These are phyloP conservation scores for Biston betularia DNA, from an alignment of 2,888 invertebrate species.

Conservation along the genomic window DNA sequence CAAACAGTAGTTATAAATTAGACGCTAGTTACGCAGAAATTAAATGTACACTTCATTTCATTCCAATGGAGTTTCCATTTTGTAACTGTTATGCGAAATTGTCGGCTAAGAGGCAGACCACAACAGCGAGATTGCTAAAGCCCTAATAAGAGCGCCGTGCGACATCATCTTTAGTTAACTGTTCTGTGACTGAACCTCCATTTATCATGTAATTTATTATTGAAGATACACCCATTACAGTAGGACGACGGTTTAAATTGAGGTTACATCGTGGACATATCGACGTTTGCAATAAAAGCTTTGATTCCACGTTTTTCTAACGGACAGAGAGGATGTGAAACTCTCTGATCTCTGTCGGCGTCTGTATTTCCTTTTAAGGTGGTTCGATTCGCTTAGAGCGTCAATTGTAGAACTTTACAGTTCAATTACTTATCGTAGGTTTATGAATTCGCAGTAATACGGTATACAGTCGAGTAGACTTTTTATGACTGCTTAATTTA, in stretches of 20 bases:
- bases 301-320: too few species aligned
- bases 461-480: too few species aligned
- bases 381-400: too few species aligned
- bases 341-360: too few species aligned
- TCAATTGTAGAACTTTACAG: too few species aligned
- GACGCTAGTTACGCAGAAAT: neutral
- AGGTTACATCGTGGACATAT: constrained; percentile 43
- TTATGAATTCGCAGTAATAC: too few species aligned
- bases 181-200: constrained; percentile 72
- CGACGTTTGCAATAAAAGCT: too few species aligned
- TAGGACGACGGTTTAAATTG: constrained; percentile 53
- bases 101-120: constrained; percentile 55
- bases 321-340: too few species aligned
- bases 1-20: neutral
- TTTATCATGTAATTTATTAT: constrained; percentile 63
- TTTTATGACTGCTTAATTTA: too few species aligned
- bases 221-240: constrained; percentile 56
- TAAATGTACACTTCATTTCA: constrained; percentile 16
- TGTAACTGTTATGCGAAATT: constrained; percentile 69
- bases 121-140: constrained; percentile 59
- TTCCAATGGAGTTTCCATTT: constrained; percentile 49
- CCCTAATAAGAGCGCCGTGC: constrained; percentile 72
- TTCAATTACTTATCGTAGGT: too few species aligned
- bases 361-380: too few species aligned
- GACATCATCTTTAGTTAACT: constrained; percentile 79